These are phyloP conservation scores for Morus bassanus DNA, from an alignment of 2,797 vertebrate species.

Conservation along the genomic window DNA sequence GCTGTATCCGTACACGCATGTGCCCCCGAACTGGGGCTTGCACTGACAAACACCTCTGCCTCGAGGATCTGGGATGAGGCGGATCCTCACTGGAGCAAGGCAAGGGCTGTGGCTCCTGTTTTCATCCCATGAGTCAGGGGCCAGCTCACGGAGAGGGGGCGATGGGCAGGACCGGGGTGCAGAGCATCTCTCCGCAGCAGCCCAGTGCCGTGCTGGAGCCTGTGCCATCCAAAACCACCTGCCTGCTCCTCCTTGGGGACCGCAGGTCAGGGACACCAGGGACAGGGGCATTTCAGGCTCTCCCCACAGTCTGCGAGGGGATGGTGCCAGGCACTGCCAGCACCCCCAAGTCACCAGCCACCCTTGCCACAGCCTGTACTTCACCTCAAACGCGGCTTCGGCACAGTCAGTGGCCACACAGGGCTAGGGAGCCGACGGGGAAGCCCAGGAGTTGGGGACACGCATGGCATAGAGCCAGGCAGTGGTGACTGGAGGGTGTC, in stretches of 20 bases:
- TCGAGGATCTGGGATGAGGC: background rate
- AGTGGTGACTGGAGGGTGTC: background rate
- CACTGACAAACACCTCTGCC: background rate
- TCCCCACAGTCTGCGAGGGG: background rate
- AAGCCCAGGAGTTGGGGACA: background rate
- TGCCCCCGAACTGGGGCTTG: rapidly evolving
- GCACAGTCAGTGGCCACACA: background rate
- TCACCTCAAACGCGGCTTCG: rapidly evolving
- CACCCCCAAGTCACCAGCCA: background rate
- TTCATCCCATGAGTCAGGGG: background rate
- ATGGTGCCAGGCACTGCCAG: background rate
- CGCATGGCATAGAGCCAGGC: rapidly evolving
- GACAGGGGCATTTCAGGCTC: background rate
- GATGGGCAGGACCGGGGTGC: background rate
- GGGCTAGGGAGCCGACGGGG: background rate
- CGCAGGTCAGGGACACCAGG: background rate
- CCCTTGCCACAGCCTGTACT: background rate
- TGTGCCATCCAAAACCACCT: background rate
- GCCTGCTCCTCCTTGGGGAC: background rate
- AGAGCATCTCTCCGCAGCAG: background rate
- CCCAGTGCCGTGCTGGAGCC: background rate
- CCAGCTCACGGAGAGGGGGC: background rate
- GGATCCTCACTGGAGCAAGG: rapidly evolving
- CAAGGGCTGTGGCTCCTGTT: background rate
- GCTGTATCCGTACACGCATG: background rate